Evolutionary conservation across 1,140 invertebrate species (phyloP).

Genomic region (Mycetomoellerius zeteki): DNA sequence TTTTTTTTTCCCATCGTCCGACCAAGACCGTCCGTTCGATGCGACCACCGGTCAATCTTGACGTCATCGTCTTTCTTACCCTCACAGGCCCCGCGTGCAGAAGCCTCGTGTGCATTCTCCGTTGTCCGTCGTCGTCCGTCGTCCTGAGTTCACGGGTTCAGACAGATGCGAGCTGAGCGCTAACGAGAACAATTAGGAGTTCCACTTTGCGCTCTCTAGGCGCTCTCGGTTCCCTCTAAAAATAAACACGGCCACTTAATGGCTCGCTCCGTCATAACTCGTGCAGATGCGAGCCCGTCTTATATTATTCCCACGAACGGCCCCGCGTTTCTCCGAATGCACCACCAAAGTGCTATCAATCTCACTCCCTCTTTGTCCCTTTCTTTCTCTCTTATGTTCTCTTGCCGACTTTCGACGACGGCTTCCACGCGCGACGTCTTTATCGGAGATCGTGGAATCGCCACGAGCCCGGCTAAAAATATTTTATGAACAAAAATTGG

Average conservation of each 20-base stretch:
- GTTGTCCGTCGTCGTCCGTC: constrained; percentile 66
- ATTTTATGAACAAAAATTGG: constrained; percentile 54
- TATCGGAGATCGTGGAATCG: constrained; percentile 57
- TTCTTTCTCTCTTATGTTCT: background rate
- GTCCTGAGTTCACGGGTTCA: constrained; percentile 85
- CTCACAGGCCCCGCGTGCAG: constrained; percentile 25
- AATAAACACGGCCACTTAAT: constrained; percentile 86
- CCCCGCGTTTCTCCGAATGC: constrained; percentile 79
- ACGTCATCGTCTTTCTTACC: constrained; percentile 55
- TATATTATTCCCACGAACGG: constrained; percentile 84
- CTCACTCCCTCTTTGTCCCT: background rate
- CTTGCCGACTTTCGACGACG: background rate
- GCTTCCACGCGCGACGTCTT: constrained; percentile 60
- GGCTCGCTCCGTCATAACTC: constrained; percentile 83
- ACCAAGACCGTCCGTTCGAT: constrained; percentile 20
- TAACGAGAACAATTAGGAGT: constrained; percentile 87
- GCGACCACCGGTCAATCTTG: constrained; percentile 57
- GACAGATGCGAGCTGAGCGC: constrained; percentile 84
- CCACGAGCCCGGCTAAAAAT: constrained; percentile 60
- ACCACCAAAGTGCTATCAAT: constrained; percentile 46
- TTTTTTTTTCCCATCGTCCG: background rate
- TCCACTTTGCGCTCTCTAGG: constrained; percentile 83
- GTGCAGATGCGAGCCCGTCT: constrained; percentile 82
- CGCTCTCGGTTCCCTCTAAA: constrained; percentile 81
- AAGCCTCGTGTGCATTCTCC: constrained; percentile 18